phyloP scores from a whole-genome alignment of 1,140 invertebrate species.

The Euglossa dilemma region DNA sequence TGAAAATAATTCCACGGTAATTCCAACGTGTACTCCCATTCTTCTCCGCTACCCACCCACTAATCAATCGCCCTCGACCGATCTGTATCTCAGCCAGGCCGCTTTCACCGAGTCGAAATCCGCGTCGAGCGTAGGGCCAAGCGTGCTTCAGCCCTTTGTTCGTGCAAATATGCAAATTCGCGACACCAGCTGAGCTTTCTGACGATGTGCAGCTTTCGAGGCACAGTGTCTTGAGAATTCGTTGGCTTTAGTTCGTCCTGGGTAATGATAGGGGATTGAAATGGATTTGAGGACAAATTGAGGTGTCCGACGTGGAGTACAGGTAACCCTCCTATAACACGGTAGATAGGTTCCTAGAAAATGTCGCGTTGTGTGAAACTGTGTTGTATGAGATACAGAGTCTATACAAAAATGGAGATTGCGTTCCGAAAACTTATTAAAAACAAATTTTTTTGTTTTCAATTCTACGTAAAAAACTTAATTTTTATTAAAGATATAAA shows the following conservation, averaged over 20 bases:
- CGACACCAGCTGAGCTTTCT: neutral
- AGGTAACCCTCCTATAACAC: too few species aligned
- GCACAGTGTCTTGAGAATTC: neutral
- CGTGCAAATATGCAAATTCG: neutral
- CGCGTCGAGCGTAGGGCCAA: neutral
- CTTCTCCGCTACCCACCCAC: conserved; percentile 49
- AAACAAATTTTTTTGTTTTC: too few species aligned
- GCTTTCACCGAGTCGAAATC: conserved; percentile 22
- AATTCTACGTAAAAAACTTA: too few species aligned
- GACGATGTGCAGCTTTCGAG: neutral
- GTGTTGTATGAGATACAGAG: too few species aligned
- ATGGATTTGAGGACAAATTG: too few species aligned
- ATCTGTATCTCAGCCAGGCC: neutral
- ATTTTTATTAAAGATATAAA: too few species aligned
- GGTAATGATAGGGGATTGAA: neutral
- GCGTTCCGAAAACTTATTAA: too few species aligned
- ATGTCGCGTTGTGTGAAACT: too few species aligned
- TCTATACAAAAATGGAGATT: too few species aligned
- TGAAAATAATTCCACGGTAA: conserved; percentile 61
- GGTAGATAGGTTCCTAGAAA: too few species aligned
- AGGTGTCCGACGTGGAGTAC: too few species aligned
- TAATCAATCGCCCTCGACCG: conserved; percentile 49
- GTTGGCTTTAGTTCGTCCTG: neutral
- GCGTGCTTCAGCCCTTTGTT: neutral
- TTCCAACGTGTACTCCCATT: conserved; percentile 47